Conservation (phyloP, 2,888 invertebrate species). For the Rambutsinella grinnellia region DNA sequence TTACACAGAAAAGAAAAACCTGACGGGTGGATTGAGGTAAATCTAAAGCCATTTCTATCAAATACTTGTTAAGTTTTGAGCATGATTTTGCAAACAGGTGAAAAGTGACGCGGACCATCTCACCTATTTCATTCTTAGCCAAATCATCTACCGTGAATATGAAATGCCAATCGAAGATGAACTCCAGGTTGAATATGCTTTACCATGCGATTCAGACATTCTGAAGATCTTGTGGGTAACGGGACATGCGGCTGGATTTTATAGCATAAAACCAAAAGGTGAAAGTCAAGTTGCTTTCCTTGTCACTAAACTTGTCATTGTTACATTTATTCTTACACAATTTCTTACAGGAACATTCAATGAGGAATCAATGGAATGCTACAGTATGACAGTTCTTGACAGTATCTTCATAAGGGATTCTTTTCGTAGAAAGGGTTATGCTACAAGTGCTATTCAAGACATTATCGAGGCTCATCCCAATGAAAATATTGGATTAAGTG, state of each 20-base stretch:
- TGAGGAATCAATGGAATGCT: constrained; percentile 66
- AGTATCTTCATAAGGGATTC: constrained; percentile 69
- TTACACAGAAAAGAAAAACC: constrained; percentile 11
- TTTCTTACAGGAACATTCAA: constrained; percentile 68
- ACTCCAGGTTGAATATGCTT: constrained; percentile 67
- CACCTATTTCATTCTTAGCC: constrained; percentile 67
- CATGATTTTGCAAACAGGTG: constrained; percentile 59
- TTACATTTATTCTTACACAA: constrained; percentile 63
- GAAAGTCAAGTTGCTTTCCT: constrained; percentile 14
- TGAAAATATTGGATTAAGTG: constrained; percentile 69
- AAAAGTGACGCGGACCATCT: constrained; percentile 66
- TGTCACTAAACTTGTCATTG: not conserved
- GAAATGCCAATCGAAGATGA: constrained; percentile 67
- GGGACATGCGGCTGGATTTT: constrained; percentile 69
- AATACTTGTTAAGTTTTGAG: not conserved
- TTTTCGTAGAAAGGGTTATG: constrained; percentile 68
- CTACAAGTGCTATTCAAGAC: constrained; percentile 68
- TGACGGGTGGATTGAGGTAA: constrained; percentile 44
- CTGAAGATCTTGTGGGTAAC: constrained; percentile 67
- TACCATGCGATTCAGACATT: constrained; percentile 67
- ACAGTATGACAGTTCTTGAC: constrained; percentile 69
- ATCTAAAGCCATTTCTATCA: not conserved
- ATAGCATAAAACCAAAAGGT: constrained; percentile 70
- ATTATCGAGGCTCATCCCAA: constrained; percentile 66
- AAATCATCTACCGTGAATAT: constrained; percentile 68